Base-by-base conservation (phyloP, 2,113 vertebrate genomes). In the Phycodurus eques region DNA sequence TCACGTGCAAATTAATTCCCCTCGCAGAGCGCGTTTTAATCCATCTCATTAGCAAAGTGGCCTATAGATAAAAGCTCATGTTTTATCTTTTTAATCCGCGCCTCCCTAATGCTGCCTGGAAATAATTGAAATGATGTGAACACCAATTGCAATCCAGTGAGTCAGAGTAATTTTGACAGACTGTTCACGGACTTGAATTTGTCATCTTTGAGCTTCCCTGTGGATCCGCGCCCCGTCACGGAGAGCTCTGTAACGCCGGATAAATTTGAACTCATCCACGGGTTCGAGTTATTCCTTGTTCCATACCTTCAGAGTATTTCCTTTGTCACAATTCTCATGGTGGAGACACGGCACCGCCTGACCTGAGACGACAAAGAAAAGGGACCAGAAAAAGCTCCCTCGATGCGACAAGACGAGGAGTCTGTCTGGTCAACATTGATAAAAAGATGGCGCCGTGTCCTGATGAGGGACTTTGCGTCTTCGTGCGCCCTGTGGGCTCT, bases 1-100 rank as follows among this genome's bases (percentile, higher is more conserved):
- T 89, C 87, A 90, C 86, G 85, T 90, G 88, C 87, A 92, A 91
- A 93, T 92, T 78, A 91, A 86, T 88, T 89, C 87, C 78, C 88
- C 74, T 86, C 75, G 64, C 88, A 83, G 82, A 88, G 85, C 88
- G 71, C 75, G 49, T 83, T 90, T 91, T 91, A 91, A 92, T 90
- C 88, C 84, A 83, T 85, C 88, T 90, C 91, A 91, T 91, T 89
- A 89, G 87, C 84, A 89, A 85, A 88, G 83, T 88, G 86, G 82
- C 80, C 82, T 54, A 62, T 68, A 75, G 81, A 82, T 82, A 86
- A 86, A 88, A 89, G 79, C 86, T 56, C 51, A 17, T 74, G 83
- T 88, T 88, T 89, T 85, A 89, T 89, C 82, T 88, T 78, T 86
- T 79, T 88, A 87, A 86, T 90, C 85, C 84, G 68, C 80, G 80